Evolutionary conservation across 2,888 invertebrate species (phyloP).

Genomic region (Plemyria rubiginata): DNA sequence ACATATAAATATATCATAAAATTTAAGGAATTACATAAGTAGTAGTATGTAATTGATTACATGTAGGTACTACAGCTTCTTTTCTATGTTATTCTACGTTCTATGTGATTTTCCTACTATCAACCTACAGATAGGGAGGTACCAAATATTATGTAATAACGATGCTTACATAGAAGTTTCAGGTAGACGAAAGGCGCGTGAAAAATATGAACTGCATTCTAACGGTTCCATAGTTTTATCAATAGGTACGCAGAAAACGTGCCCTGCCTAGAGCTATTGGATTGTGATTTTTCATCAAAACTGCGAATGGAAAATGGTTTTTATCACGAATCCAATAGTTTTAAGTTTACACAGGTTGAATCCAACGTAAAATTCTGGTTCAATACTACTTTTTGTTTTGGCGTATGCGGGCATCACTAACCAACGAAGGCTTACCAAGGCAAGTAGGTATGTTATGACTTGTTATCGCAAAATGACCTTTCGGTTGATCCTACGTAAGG

Average conservation of each 20-base stretch:
- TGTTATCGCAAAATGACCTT: neutral
- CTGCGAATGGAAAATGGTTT: constrained; percentile 31
- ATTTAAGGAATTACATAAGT: no score
- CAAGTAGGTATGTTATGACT: neutral
- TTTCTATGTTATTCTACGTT: no score
- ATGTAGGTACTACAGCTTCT: no score
- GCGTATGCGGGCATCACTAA: neutral
- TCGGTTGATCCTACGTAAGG: neutral
- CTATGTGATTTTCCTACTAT: no score
- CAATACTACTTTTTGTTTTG: constrained; percentile 4
- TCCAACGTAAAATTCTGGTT: constrained; percentile 1
- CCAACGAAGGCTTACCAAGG: no score
- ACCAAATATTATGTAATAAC: no score
- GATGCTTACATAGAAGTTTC: no score
- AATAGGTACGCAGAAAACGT: constrained; percentile 26
- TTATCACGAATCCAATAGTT: constrained; percentile 40
- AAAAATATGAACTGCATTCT: neutral
- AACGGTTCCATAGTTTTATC: constrained; percentile 23
- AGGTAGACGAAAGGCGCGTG: neutral
- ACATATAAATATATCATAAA: no score
- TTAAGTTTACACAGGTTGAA: constrained; percentile 33
- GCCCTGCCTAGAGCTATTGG: constrained; percentile 26
- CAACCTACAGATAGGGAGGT: no score
- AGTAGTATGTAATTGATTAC: no score
- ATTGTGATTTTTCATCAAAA: constrained; percentile 34